Evolutionary conservation across 2,113 vertebrate genomes (phyloP).

Genomic region (Leuciscus idus): DNA sequence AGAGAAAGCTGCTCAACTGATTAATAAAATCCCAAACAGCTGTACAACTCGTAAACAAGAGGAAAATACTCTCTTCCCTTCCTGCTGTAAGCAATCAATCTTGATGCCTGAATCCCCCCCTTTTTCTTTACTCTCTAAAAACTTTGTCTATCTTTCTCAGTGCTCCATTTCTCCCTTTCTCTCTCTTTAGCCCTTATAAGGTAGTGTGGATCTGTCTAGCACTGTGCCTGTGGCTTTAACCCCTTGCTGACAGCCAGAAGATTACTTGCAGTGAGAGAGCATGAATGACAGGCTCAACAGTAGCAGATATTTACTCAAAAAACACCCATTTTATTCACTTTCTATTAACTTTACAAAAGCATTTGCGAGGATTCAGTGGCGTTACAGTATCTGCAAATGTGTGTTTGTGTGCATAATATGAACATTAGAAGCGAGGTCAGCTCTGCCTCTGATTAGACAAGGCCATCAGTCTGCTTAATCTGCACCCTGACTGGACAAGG

Average conservation of each 20-base stretch:
- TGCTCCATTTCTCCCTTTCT: conserved; percentile 24
- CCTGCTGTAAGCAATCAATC: conserved; percentile 50
- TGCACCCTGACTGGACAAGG: conserved; percentile 56
- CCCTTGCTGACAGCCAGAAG: conserved; percentile 48
- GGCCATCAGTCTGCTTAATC: conserved; percentile 59
- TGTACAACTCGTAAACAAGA: too few species aligned
- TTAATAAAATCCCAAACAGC: too few species aligned
- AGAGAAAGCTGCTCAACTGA: too few species aligned
- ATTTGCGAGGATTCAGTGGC: not conserved
- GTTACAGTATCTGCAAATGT: not conserved
- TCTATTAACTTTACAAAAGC: not conserved
- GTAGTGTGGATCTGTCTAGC: conserved; percentile 64
- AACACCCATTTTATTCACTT: not conserved
- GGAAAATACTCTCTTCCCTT: conserved; percentile 23
- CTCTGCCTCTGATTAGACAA: conserved; percentile 58
- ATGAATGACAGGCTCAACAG: not conserved
- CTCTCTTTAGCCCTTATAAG: conserved; percentile 71
- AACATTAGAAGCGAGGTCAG: conserved; percentile 51
- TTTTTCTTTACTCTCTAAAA: conserved; percentile 39
- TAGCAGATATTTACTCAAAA: not conserved
- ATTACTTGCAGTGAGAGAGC: conserved; percentile 23
- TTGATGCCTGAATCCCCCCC: conserved; percentile 35
- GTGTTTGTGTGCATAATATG: conserved; percentile 24
- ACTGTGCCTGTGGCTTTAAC: conserved; percentile 58
- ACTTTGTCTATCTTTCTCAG: conserved; percentile 49